Base-by-base conservation (phyloP, 2,113 vertebrate genomes). In the Hydrochoerus hydrochaeris region DNA sequence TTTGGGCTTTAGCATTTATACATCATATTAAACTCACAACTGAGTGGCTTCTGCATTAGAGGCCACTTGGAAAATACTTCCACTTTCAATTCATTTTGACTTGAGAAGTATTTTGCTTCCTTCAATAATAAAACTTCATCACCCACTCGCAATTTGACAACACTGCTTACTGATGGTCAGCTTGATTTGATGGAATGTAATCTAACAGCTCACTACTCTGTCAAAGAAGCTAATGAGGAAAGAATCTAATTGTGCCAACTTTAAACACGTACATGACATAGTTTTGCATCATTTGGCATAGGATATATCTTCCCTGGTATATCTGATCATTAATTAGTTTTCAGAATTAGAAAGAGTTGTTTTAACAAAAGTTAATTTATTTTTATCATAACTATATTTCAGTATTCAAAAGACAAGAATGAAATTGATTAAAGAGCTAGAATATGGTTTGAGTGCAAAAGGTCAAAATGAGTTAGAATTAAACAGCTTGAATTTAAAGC, bases 401-500 rank as follows among this genome's bases (percentile, higher is more conserved):
- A 87, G 28, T 5, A 57, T 83, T 80, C 26, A 85, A 88, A 95
- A 88, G 35, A 44, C 7, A 69, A 24, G 86, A 88, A 46, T 35
- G 85, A 85, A 97, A 97, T 75, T 95, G 52, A 95, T 93, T 30
- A 78, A 46, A 49, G 28, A 78, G 75, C 20, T 69, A 91, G 30
- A 92, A 78, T 85, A 85, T 3, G 26, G 38, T 84, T 63, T 24
- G 9, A 88, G 12, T 32, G 1, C 12, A 88, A 96, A 93, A 95
- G 58, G 85, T 92, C n/a, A 81, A 96, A 93, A 81, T 81, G 58
- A 96, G 30, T 75, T 85, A 84, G 92, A 97, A 95, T 89, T 85
- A 87, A 78, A 94, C 0, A 67, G 83, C 60, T 90, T 92, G 2
- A 93, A 77, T 63, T 82, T 95, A 88, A 96, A 95, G 17, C 22